phyloP scores from a whole-genome alignment of 2,113 vertebrate genomes.

The Zosterops pallidus region DNA sequence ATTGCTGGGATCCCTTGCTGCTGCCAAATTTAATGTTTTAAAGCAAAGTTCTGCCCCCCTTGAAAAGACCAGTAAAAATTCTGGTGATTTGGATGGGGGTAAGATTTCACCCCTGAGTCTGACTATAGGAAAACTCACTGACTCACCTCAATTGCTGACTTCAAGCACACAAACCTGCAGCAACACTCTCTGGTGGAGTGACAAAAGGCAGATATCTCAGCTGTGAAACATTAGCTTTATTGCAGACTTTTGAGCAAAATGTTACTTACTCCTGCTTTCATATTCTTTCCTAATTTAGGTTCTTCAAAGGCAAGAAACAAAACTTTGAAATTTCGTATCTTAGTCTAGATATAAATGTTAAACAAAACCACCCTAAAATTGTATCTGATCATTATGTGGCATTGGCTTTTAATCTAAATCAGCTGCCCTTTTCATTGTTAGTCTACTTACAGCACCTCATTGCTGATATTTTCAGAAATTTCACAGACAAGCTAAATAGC shows the following conservation, averaged over 20 bases:
- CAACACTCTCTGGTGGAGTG: background rate
- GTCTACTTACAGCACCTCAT: background rate
- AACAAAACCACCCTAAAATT: background rate
- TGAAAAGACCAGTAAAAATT: background rate
- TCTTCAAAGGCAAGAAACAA: background rate
- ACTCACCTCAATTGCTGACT: background rate
- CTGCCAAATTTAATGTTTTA: background rate
- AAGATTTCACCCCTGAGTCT: background rate
- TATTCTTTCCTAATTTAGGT: background rate
- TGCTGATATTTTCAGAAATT: background rate
- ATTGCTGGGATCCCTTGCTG: background rate
- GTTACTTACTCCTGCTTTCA: background rate
- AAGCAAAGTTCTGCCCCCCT: background rate
- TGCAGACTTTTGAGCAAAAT: background rate
- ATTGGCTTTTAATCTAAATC: background rate
- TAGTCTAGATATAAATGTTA: background rate
- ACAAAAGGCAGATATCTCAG: background rate
- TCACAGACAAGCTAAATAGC: background rate
- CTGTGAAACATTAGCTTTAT: background rate
- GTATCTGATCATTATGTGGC: background rate
- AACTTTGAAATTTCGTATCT: background rate
- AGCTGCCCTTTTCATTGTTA: background rate
- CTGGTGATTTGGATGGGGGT: background rate
- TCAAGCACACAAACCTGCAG: background rate
- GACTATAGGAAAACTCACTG: background rate